Conservation (phyloP, 2,113 vertebrate genomes). For the Pipra filicauda region DNA sequence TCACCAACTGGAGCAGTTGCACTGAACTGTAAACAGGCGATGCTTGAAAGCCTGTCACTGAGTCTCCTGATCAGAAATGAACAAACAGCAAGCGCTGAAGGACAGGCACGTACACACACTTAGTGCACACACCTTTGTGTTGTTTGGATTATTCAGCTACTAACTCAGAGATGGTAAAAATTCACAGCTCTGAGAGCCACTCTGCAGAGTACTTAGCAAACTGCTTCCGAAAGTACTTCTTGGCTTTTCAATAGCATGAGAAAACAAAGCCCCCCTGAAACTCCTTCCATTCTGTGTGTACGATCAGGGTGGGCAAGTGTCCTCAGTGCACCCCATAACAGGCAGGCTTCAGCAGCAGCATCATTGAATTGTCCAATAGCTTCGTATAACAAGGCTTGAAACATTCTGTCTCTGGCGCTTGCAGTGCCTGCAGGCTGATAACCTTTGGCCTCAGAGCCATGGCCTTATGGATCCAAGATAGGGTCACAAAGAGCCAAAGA, state of each 20-base stretch:
- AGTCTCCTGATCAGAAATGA: background rate
- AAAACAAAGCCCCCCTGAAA: background rate
- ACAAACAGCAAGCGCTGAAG: background rate
- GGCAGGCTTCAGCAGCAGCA: too few species aligned
- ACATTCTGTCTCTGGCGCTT: background rate
- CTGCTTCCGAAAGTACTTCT: background rate
- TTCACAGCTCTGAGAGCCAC: background rate
- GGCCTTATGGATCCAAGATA: background rate
- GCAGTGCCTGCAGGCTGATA: background rate
- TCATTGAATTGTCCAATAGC: background rate
- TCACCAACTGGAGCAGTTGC: background rate
- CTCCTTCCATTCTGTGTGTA: fast-evolving
- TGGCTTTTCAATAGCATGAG: background rate
- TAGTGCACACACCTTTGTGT: fast-evolving
- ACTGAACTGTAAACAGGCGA: background rate
- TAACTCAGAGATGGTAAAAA: background rate
- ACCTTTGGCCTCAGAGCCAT: background rate
- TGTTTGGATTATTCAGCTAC: background rate
- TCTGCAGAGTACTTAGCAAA: background rate
- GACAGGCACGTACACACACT: background rate
- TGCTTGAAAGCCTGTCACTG: background rate
- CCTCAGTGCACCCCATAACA: fast-evolving
- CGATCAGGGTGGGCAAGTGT: fast-evolving
- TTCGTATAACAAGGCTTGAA: background rate
- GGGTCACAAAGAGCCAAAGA: background rate